A percentile compares a stretch with the other conserved stretches of the same genome.
These are phyloP conservation scores for Andrena camellia DNA, from an alignment of 2,888 invertebrate genomes.

Conservation along the genomic window DNA sequence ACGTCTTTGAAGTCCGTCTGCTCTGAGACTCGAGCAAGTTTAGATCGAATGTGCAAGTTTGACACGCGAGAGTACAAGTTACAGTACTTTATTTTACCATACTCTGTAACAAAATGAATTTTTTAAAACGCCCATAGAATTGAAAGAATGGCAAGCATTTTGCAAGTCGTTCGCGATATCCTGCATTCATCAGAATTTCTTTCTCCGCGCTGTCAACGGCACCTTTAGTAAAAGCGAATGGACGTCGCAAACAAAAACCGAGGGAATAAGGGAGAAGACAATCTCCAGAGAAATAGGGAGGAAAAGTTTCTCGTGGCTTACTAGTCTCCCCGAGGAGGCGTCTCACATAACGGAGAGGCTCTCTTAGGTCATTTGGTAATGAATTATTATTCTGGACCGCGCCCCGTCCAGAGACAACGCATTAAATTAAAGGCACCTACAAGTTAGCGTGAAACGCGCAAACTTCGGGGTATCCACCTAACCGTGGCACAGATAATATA, in stretches of 20 bases:
- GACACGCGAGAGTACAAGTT: too few relatives aligned
- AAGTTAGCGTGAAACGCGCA: constrained; percentile 1
- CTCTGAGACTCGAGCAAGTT: not conserved
- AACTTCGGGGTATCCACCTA: constrained; percentile 6
- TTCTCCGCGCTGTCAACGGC: not conserved
- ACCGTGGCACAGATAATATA: constrained; percentile 35
- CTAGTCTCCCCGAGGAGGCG: constrained; percentile 30
- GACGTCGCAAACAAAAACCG: constrained; percentile 30
- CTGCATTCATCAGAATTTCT: constrained; percentile 1
- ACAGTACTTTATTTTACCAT: too few relatives aligned
- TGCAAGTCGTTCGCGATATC: not conserved
- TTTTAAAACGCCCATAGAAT: too few relatives aligned
- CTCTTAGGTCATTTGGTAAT: constrained; percentile 52
- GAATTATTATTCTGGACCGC: constrained; percentile 58
- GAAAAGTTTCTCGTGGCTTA: constrained; percentile 43
- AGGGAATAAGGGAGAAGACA: constrained; percentile 16
- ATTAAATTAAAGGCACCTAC: constrained; percentile 51
- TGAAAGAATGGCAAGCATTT: not conserved
- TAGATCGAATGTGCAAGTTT: not conserved
- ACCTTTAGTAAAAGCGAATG: constrained; percentile 15
- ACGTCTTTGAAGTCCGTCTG: not conserved
- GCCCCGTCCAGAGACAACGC: constrained; percentile 29
- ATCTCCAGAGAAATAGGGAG: constrained; percentile 62
- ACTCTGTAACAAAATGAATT: too few relatives aligned
- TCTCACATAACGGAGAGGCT: constrained; percentile 27